Evolutionary conservation across 2,113 vertebrate species (phyloP).

Genomic region (Poecile atricapillus): DNA sequence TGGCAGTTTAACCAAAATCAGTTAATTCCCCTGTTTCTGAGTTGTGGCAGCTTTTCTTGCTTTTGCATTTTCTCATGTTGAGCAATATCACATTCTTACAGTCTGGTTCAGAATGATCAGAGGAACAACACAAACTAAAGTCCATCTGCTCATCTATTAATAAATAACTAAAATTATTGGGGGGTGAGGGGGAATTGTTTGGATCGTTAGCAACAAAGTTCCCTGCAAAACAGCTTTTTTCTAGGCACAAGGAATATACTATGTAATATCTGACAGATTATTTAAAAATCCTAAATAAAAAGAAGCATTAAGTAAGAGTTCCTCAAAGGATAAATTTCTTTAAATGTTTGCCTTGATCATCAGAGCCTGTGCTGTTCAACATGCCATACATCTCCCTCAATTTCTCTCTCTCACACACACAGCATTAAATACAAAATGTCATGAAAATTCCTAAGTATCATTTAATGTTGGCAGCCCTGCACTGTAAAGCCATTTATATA

Average conservation of each 20-base stretch:
- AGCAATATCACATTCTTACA: background rate
- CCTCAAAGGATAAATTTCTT: background rate
- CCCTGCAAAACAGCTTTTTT: background rate
- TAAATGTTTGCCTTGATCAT: background rate
- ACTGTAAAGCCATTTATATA: constrained; percentile 72
- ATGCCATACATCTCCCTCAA: background rate
- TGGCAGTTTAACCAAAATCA: background rate
- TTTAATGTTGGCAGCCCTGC: constrained; percentile 67
- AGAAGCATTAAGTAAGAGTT: background rate
- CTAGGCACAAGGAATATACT: background rate
- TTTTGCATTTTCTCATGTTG: background rate
- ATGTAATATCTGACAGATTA: background rate
- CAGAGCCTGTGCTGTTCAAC: background rate
- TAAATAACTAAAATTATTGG: background rate
- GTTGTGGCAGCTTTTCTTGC: background rate
- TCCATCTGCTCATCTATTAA: background rate
- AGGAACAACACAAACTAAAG: constrained; percentile 17
- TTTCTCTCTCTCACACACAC: constrained; percentile 39
- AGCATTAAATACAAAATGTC: constrained; percentile 68
- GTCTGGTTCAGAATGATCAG: background rate
- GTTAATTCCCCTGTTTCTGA: background rate
- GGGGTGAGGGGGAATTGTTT: background rate
- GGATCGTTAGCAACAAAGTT: background rate
- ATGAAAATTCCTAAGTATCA: constrained; percentile 67
- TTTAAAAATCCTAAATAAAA: background rate